Evolutionary conservation across 1,140 invertebrate genomes (phyloP).

Genomic region (Drosophila quadrilineata): DNA sequence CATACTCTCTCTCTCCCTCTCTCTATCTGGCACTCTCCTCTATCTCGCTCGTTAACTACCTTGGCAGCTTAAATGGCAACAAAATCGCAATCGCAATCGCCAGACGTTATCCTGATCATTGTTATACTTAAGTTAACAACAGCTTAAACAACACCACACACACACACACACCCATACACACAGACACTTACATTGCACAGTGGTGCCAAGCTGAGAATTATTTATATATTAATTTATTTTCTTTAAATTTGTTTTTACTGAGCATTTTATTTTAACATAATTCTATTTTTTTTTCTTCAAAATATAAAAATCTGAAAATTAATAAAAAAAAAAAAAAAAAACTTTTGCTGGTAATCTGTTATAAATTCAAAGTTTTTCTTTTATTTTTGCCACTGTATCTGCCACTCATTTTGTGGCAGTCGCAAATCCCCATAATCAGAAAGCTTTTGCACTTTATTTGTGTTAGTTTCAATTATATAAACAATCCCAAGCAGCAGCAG

Average conservation of each 20-base stretch:
- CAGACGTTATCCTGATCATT: slow-evolving; percentile 74
- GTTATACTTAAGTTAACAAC: slow-evolving; percentile 78
- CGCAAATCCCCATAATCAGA: slow-evolving; percentile 75
- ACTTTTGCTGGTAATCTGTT: too few species aligned
- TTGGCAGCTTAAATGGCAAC: slow-evolving; percentile 48
- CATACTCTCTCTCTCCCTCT: too few species aligned
- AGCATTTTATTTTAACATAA: neutral
- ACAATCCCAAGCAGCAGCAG: slow-evolving; percentile 37
- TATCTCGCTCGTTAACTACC: too few species aligned
- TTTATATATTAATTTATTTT: neutral
- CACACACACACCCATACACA: slow-evolving; percentile 7
- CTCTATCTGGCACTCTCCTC: too few species aligned
- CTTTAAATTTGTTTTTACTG: neutral
- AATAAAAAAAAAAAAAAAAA: neutral
- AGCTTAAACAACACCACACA: slow-evolving; percentile 64
- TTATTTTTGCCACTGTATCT: neutral
- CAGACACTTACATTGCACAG: slow-evolving; percentile 22
- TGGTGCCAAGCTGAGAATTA: slow-evolving; percentile 6
- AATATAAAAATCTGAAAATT: neutral
- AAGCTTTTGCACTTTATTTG: slow-evolving; percentile 79
- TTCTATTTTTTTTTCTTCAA: neutral
- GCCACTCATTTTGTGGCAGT: slow-evolving; percentile 66
- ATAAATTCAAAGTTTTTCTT: too few species aligned
- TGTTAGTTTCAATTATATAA: slow-evolving; percentile 79
- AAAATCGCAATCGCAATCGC: slow-evolving; percentile 56